Evolutionary conservation across 2,888 invertebrate genomes (phyloP).

Genomic region (Drosophila limbata): DNA sequence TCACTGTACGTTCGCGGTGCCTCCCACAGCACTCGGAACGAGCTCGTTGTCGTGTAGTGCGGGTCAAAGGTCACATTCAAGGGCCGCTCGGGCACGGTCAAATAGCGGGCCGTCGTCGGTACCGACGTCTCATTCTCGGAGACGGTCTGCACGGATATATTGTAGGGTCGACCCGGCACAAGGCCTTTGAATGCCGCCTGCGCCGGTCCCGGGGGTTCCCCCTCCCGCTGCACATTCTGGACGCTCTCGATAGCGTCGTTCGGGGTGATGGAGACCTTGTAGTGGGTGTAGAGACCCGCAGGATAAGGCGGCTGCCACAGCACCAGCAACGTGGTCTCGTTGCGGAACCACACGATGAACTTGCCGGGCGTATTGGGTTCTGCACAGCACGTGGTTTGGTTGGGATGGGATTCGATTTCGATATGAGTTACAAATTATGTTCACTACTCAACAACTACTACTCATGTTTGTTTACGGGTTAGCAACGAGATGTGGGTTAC

Average conservation of each 20-base stretch:
- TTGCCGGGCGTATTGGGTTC: constrained; percentile 98
- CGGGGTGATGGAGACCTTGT: constrained; percentile 96
- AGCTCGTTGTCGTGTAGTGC: constrained; percentile 89
- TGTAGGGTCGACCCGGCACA: constrained; percentile 95
- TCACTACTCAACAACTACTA: constrained; percentile 21
- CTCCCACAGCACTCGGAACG: constrained; percentile 94
- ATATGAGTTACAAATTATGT: constrained; percentile 36
- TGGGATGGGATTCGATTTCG: constrained; percentile 1
- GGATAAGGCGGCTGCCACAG: constrained; percentile 98
- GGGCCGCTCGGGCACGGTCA: constrained; percentile 95
- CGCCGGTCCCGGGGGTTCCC: constrained; percentile 97
- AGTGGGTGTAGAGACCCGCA: constrained; percentile 95
- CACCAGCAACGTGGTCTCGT: constrained; percentile 96
- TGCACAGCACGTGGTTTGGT: constrained; percentile 82
- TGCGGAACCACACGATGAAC: constrained; percentile 98
- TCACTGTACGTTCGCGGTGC: constrained; percentile 93
- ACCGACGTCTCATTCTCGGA: constrained; percentile 96
- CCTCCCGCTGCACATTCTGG: constrained; percentile 96
- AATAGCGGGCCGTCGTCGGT: constrained; percentile 96
- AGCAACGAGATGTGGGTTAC: neutral
- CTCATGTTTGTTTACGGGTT: neutral
- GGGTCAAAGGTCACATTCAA: constrained; percentile 93
- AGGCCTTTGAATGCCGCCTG: constrained; percentile 97
- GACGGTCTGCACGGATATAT: constrained; percentile 97
- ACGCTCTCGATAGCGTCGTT: constrained; percentile 95